A percentile compares a stretch with the other conserved stretches of the same genome.
Conservation (phyloP, 2,888 invertebrate genomes). For the Keiferia lycopersicella region DNA sequence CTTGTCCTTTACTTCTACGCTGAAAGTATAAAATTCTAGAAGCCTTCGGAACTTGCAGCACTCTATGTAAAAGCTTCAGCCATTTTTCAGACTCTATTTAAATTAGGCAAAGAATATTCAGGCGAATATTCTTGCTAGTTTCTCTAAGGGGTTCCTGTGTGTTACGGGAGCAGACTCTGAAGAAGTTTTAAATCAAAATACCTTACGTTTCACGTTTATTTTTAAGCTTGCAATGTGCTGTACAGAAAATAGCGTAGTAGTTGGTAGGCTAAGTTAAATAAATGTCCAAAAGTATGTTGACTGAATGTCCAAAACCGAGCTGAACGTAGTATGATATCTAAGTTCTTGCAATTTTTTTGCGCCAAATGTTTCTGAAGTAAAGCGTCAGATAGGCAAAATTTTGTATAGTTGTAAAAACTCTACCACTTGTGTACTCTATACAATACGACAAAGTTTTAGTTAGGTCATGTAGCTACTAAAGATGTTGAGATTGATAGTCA, state of each 20-base stretch:
- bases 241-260: too few relatives aligned
- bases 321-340: too few relatives aligned
- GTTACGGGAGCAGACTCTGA: not conserved
- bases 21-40: not conserved
- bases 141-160: not conserved
- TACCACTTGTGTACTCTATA: too few relatives aligned
- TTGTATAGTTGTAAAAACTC: too few relatives aligned
- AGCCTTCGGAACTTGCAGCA: conserved; percentile 4
- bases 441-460: too few relatives aligned
- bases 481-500: conserved; percentile 9
- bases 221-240: not conserved
- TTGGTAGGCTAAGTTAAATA: too few relatives aligned
- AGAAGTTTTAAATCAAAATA: not conserved
- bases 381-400: too few relatives aligned
- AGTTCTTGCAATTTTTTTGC: too few relatives aligned
- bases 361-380: too few relatives aligned
- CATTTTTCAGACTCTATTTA: conserved; percentile 9
- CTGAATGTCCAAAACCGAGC: too few relatives aligned
- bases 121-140: not conserved
- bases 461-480: not conserved
- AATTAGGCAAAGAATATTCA: conserved; percentile 11
- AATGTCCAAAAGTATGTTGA: too few relatives aligned
- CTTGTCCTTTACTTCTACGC: too few relatives aligned
- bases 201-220: not conserved
- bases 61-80: not conserved